Evolutionary conservation across 2,113 vertebrate species (phyloP).

Genomic region (Clupea harengus): DNA sequence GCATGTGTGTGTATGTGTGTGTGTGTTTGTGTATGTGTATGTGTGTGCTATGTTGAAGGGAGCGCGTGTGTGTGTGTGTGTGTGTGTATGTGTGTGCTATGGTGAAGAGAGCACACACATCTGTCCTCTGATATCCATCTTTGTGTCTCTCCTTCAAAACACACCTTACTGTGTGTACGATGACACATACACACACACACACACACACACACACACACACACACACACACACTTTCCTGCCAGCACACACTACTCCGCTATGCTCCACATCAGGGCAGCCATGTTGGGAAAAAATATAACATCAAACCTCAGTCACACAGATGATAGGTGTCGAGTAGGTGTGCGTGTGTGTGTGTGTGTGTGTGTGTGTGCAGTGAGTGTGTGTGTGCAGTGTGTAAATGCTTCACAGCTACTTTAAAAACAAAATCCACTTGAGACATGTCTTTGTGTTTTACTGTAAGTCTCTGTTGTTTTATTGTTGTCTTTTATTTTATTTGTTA

Average conservation of each 20-base stretch:
- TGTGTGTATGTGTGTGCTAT: too few species aligned
- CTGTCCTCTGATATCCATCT: conserved; percentile 57
- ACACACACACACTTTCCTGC: conserved; percentile 55
- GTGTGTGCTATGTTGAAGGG: background rate
- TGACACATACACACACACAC: conserved; percentile 54
- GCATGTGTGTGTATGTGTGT: background rate
- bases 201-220: conserved; percentile 43
- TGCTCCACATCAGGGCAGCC: background rate
- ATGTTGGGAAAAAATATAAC: conserved; percentile 40
- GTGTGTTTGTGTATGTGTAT: background rate
- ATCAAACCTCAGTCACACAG: conserved; percentile 79
- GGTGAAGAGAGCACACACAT: background rate
- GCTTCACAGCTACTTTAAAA: conserved; percentile 68
- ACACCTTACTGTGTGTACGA: conserved; percentile 54
- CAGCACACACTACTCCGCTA: background rate
- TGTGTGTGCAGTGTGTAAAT: conserved; percentile 62
- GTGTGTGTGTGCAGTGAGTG: background rate
- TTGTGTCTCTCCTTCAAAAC: conserved; percentile 68
- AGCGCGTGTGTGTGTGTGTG: background rate
- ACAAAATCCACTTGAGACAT: conserved; percentile 87
- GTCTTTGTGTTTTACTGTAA: conserved; percentile 89
- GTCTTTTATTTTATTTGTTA: conserved; percentile 29
- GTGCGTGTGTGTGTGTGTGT: conserved; percentile 71
- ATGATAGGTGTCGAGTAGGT: conserved; percentile 64
- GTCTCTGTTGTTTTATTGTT: conserved; percentile 60